These are phyloP conservation scores for Druon quercuslanigerum DNA, from an alignment of 1,140 invertebrate genomes.

Conservation along the genomic window DNA sequence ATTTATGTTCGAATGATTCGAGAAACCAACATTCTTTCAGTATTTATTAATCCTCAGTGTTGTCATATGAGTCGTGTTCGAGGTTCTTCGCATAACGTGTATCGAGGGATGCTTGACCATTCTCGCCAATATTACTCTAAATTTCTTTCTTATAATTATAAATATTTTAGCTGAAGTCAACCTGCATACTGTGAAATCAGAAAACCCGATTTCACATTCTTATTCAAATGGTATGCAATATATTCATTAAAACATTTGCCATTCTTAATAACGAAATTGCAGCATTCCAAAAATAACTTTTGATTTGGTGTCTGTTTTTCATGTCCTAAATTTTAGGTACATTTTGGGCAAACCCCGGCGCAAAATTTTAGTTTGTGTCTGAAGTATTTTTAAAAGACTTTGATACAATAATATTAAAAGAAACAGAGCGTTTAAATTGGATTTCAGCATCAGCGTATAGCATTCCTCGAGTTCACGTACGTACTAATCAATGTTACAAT, in stretches of 20 bases:
- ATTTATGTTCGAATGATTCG: not conserved
- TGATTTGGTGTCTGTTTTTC: no score
- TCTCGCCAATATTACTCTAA: no score
- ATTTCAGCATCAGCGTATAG: constrained; percentile 1
- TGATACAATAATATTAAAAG: not conserved
- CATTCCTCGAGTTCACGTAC: constrained; percentile 58
- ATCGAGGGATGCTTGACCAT: constrained; percentile 6
- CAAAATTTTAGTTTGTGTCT: not conserved
- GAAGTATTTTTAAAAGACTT: not conserved
- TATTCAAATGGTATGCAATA: no score
- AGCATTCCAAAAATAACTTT: no score
- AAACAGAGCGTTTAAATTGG: constrained; percentile 3
- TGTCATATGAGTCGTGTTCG: not conserved
- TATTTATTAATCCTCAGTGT: constrained; percentile 26
- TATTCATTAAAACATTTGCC: no score
- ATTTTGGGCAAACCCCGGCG: no score
- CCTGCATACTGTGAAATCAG: no score
- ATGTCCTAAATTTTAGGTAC: no score
- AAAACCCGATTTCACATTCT: no score
- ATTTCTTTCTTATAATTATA: no score
- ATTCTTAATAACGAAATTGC: no score
- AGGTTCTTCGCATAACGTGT: not conserved
- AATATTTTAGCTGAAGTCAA: no score
- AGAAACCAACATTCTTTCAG: not conserved
- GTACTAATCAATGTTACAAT: constrained; percentile 44